Evolutionary conservation across 2,113 vertebrate genomes (phyloP), one percentile per base, ranked within the genome.

Genomic region (Zapus hudsonius): DNA sequence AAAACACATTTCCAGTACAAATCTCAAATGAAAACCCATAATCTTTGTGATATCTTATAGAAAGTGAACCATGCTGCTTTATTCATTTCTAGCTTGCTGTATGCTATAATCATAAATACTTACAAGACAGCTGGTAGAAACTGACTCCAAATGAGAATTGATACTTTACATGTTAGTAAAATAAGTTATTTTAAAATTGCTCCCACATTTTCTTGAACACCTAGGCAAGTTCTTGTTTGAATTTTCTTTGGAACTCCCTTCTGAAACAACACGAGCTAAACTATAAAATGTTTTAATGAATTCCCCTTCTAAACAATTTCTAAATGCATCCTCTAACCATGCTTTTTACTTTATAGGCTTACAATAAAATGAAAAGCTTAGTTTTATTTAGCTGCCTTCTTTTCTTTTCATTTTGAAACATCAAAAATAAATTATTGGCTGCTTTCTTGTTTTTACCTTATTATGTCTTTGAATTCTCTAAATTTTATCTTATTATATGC

Each of bases 141-240:
- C 89, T 15, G 57, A 94, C 87, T 96, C 92, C 95, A 96, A 96
- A 95, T 95, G 94, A 81, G 90, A 95, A 94, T 84, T 94, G 94
- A 89, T 93, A 96, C 91, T 95, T 96, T 85, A 87, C 90, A 92
- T 95, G 96, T 96, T 82, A 96, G 91, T 96, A 94, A 96, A 94
- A 94, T 91, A 86, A 90, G 81, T 94, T 96, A 95, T 96, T 96
- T 96, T 96, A 94, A 95, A 94, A 92, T 69, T 92, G 81, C 74
- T 91, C 76, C 91, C 91, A 75, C 87, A 87, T 97, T 95, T 96
- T 94, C 86, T 87, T 75, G 72, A 96, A 94, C 81, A 96, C 89
- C 95, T 89, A 95, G 86, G 66, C 74, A 78, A 61, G 89, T 66
- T 91, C 88, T 94, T 94, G 25, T 89, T 95, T 89, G 81, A 95